phyloP scores from a whole-genome alignment of 2,797 vertebrate species.

The Coregonus sp. region DNA sequence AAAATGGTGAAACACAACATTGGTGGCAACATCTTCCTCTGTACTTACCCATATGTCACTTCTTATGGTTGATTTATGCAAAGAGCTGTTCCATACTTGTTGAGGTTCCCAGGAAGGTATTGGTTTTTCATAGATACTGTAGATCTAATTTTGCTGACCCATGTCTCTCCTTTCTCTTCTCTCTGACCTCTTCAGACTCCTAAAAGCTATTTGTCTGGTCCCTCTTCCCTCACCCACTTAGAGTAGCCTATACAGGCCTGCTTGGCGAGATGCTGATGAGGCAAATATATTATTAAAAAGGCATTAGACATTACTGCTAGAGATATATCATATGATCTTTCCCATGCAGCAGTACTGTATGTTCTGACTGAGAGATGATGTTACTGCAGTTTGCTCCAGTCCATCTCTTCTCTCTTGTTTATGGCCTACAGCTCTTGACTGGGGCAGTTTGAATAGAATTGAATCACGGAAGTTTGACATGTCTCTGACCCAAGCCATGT shows the following conservation, averaged over 20 bases:
- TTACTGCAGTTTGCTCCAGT: constrained; percentile 22
- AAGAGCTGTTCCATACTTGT: constrained; percentile 20
- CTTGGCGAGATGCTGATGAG: constrained; percentile 64
- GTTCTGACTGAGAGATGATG: constrained; percentile 34
- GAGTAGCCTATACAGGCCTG: constrained; percentile 28
- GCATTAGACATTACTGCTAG: constrained; percentile 58
- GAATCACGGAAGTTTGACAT: background rate
- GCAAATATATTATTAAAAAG: constrained; percentile 72
- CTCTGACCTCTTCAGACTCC: constrained; percentile 49
- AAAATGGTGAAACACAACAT: background rate
- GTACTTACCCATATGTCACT: constrained; percentile 5
- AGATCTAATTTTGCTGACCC: constrained; percentile 62
- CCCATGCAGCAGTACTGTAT: background rate
- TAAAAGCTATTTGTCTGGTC: constrained; percentile 60
- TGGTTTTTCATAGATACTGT: constrained; percentile 12
- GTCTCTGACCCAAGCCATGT: constrained; percentile 25
- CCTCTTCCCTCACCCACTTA: constrained; percentile 39
- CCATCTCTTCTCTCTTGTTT: constrained; percentile 4
- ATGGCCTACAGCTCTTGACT: constrained; percentile 13
- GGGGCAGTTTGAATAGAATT: constrained; percentile 11
- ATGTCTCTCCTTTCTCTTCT: constrained; percentile 38
- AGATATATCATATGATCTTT: constrained; percentile 27
- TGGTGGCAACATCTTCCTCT: background rate
- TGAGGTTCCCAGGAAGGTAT: background rate
- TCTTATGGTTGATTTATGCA: constrained; percentile 24